Base-by-base conservation (phyloP, 2,113 vertebrate genomes). In the Epinephelus fuscoguttatus region DNA sequence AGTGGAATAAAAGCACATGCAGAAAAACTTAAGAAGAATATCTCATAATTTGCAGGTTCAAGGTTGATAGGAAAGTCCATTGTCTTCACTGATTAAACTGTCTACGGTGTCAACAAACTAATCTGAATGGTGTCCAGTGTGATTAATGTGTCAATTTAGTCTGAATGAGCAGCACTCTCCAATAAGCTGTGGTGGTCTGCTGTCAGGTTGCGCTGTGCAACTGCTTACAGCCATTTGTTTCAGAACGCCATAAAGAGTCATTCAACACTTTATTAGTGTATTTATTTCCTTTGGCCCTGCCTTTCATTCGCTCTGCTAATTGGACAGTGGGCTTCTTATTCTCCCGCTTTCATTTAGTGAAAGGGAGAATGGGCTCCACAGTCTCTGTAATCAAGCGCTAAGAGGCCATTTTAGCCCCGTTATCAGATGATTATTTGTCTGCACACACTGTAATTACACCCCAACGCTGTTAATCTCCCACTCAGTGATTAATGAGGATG, bases 391-490 rank as follows among this genome's bases (percentile, higher is more conserved):
- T 84, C 68, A 87, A 73, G 33, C 56, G 6, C 33, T 53, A 75
- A 81, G 59, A 86, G 84, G 78, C 83, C 69, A 63, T 93, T 91
- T 84, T 69, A 77, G 68, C 74, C 49, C 57, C 7, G 53, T 84
- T 87, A 89, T 94, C 71, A 70, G 84, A 74, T 86, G 67, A 90
- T 89, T 89, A 84, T 92, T 91, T 88, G 85, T 87, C 70, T 74
- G 85, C 86, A 75, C 89, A 84, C 70, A 67, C 72, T 85, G 84
- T 92, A 92, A 94, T 93, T 92, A 91, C 83, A 79, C 67, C 56
- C 23, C 30, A 52, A 67, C 53, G 18, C 52, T 2, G 12, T 84
- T 91, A 75, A 87, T 86, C 74, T 87, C 37, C 67, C 56, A 40
- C 74, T 19, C 78, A 53, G 50, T 85, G 82, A 90, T 90, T 91